phyloP scores from a whole-genome alignment of 2,888 invertebrate species.

The Ophonus ardosiacus region DNA sequence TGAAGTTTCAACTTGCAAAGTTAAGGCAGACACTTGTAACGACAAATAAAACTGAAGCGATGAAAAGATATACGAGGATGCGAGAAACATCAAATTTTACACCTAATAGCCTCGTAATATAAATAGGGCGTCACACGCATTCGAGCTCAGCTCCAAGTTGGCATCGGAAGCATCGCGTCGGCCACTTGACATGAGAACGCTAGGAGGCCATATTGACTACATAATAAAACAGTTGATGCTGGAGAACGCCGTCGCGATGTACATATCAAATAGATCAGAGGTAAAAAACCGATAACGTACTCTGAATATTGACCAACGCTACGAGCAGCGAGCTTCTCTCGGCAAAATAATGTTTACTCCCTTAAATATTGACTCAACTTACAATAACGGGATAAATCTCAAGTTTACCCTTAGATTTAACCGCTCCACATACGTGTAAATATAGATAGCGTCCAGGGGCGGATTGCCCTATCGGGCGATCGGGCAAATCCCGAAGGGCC shows the following conservation, averaged over 20 bases:
- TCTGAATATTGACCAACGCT: conserved; percentile 60
- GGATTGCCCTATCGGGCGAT: too few relatives aligned
- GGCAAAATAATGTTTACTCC: conserved; percentile 46
- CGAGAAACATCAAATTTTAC: conserved; percentile 59
- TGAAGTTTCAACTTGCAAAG: conserved; percentile 27
- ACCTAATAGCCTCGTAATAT: conserved; percentile 60
- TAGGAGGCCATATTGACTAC: conserved; percentile 53
- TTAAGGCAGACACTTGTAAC: conserved; percentile 6
- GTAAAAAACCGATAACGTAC: conserved; percentile 52
- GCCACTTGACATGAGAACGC: conserved; percentile 58
- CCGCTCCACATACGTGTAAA: conserved; percentile 27
- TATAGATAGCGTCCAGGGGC: neutral
- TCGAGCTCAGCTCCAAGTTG: neutral
- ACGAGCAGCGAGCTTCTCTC: conserved; percentile 13
- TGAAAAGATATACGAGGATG: conserved; percentile 50
- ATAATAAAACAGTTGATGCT: conserved; percentile 61
- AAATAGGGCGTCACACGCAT: conserved; percentile 35
- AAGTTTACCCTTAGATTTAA: conserved; percentile 49
- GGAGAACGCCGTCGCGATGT: conserved; percentile 48
- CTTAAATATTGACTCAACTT: conserved; percentile 58
- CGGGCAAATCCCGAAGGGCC: too few relatives aligned
- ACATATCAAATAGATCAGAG: conserved; percentile 62
- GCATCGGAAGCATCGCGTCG: neutral
- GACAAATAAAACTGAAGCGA: conserved; percentile 43
- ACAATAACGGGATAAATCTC: conserved; percentile 54